phyloP scores from a whole-genome alignment of 2,888 invertebrate genomes.

The Tillus elongatus region DNA sequence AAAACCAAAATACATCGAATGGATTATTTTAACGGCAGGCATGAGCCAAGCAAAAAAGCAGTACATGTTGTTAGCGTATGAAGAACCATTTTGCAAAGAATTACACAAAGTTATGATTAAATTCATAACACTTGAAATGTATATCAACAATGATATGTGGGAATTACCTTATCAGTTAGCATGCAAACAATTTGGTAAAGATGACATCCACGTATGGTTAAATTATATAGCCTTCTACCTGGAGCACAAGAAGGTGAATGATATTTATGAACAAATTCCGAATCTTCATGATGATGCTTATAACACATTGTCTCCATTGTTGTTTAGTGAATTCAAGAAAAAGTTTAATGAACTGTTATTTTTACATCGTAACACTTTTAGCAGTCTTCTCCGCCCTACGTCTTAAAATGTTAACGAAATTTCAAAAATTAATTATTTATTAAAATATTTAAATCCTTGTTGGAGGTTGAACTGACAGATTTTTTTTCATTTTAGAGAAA shows the following conservation, averaged over 20 bases:
- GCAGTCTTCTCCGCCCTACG: too few species aligned
- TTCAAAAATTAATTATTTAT: too few species aligned
- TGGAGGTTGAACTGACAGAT: too few species aligned
- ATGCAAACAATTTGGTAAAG: slow-evolving; percentile 56
- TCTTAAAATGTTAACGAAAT: too few species aligned
- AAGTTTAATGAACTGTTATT: slow-evolving; percentile 15
- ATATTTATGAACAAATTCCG: slow-evolving; percentile 31
- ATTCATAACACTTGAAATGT: slow-evolving; percentile 45
- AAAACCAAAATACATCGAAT: slow-evolving; percentile 54
- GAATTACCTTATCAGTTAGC: slow-evolving; percentile 55
- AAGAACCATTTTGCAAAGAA: slow-evolving; percentile 31
- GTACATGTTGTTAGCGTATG: slow-evolving; percentile 48
- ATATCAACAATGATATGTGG: slow-evolving; percentile 44
- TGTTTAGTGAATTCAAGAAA: slow-evolving; percentile 21
- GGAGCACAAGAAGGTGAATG: slow-evolving; percentile 48
- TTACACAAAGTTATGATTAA: slow-evolving; percentile 39
- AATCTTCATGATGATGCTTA: slow-evolving; percentile 18
- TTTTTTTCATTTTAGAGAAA: too few species aligned
- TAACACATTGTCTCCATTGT: slow-evolving; percentile 15
- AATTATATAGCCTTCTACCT: slow-evolving; percentile 32
- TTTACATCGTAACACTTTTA: too few species aligned
- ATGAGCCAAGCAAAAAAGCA: slow-evolving; percentile 51
- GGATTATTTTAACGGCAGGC: slow-evolving; percentile 41
- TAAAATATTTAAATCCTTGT: too few species aligned
- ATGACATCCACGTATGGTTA: slow-evolving; percentile 60